Conservation (phyloP, 2,888 invertebrate genomes). For the Leucophora obtusa region DNA sequence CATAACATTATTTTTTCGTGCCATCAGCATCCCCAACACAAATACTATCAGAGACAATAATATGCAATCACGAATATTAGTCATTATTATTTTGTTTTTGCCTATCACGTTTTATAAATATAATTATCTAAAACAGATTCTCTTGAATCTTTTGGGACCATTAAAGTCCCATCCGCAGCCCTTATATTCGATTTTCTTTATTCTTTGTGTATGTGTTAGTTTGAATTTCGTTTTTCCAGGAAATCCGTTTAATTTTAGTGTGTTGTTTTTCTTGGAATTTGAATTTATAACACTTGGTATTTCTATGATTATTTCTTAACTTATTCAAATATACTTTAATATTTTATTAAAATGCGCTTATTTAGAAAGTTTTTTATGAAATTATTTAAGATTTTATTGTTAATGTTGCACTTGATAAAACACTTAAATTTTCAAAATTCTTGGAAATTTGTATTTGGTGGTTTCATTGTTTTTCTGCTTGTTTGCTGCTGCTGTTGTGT, state of each 20-base stretch:
- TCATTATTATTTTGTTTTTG: slow-evolving; percentile 21
- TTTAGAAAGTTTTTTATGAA: neutral
- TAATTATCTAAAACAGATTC: neutral
- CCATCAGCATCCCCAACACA: neutral
- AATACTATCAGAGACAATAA: slow-evolving; percentile 1
- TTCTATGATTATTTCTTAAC: slow-evolving; percentile 10
- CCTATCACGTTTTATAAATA: slow-evolving; percentile 1
- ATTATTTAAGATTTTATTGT: slow-evolving; percentile 30
- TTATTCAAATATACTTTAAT: neutral
- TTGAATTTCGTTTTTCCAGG: slow-evolving; percentile 62
- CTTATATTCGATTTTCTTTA: slow-evolving; percentile 18
- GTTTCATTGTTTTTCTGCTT: slow-evolving; percentile 51
- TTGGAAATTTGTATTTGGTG: slow-evolving; percentile 63
- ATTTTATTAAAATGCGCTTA: neutral
- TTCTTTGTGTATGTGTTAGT: slow-evolving; percentile 35
- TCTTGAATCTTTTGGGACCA: slow-evolving; percentile 6
- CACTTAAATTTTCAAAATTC: slow-evolving; percentile 66
- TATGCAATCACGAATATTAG: slow-evolving; percentile 26
- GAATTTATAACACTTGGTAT: slow-evolving; percentile 50
- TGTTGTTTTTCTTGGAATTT: slow-evolving; percentile 66
- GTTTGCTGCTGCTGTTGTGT: slow-evolving; percentile 20
- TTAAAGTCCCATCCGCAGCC: slow-evolving; percentile 36
- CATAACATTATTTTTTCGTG: slow-evolving; percentile 24
- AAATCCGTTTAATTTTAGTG: slow-evolving; percentile 66
- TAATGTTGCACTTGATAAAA: slow-evolving; percentile 43